Percentiles rank a stretch among this genome's conserved stretches.
phyloP scores from a whole-genome alignment of 1,140 invertebrate genomes.

The Phocides pigmalion region DNA sequence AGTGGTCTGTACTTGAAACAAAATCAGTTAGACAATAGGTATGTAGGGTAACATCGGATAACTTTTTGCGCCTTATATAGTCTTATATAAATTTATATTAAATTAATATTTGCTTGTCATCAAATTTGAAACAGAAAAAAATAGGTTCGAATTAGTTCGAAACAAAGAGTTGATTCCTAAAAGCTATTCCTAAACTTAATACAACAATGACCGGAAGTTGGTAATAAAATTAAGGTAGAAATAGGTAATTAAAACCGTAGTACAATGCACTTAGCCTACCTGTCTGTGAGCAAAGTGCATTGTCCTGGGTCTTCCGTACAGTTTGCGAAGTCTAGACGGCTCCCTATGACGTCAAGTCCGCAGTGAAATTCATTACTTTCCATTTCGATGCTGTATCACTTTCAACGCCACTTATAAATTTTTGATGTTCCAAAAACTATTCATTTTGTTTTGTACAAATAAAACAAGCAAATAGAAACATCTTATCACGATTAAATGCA shows the following conservation, averaged over 20 bases:
- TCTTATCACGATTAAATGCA: no score
- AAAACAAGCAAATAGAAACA: no score
- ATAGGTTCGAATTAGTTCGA: no score
- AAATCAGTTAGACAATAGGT: no score
- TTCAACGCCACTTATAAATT: background rate
- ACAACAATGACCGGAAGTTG: background rate
- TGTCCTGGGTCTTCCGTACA: conserved; percentile 55
- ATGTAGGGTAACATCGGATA: no score
- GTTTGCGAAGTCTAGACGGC: conserved; percentile 53
- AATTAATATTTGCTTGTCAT: no score
- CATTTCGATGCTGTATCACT: background rate
- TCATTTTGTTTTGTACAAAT: no score
- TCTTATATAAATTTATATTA: no score
- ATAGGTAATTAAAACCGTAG: background rate
- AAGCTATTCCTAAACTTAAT: background rate
- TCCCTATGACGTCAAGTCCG: conserved; percentile 42
- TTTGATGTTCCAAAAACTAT: background rate
- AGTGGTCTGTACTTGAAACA: no score
- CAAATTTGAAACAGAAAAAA: no score
- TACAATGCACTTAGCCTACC: background rate
- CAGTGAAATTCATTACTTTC: conserved; percentile 20
- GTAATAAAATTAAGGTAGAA: background rate
- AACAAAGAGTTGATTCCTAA: no score
- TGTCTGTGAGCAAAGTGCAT: conserved; percentile 42
- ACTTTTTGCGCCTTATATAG: no score